Conservation (phyloP, 2,113 vertebrate species). For the Rousettus leschenaultii region DNA sequence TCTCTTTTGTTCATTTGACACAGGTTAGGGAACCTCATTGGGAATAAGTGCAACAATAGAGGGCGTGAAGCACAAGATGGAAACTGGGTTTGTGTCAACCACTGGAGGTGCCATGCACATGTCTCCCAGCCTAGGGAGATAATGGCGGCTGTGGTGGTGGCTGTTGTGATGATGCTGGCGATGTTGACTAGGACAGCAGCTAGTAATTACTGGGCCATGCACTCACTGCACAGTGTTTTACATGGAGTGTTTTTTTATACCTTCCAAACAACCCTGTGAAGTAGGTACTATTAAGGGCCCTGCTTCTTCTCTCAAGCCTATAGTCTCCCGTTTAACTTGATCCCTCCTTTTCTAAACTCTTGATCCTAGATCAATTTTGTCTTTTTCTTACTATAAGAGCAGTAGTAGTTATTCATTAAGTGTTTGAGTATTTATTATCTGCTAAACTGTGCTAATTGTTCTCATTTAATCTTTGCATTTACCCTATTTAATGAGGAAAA, state of each 20-base stretch:
- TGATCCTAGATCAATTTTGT: background rate
- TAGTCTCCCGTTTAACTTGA: background rate
- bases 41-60: background rate
- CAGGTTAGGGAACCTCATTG: background rate
- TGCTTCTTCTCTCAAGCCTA: background rate
- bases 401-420: background rate
- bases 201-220: background rate
- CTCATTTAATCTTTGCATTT: background rate
- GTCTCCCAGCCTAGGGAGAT: background rate
- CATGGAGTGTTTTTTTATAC: background rate
- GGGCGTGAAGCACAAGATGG: background rate
- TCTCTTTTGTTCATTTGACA: background rate
- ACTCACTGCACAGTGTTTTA: background rate
- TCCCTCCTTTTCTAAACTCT: background rate
- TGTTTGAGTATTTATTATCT: background rate
- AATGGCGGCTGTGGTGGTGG: background rate
- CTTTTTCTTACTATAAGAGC: background rate
- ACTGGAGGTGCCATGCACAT: background rate
- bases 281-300: background rate
- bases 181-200: background rate
- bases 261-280: background rate
- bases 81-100: background rate
- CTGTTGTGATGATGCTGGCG: background rate
- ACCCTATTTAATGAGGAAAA: background rate
- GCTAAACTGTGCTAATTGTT: background rate